Conservation (phyloP, 2,797 vertebrate species). For the Moxostoma hubbsi region DNA sequence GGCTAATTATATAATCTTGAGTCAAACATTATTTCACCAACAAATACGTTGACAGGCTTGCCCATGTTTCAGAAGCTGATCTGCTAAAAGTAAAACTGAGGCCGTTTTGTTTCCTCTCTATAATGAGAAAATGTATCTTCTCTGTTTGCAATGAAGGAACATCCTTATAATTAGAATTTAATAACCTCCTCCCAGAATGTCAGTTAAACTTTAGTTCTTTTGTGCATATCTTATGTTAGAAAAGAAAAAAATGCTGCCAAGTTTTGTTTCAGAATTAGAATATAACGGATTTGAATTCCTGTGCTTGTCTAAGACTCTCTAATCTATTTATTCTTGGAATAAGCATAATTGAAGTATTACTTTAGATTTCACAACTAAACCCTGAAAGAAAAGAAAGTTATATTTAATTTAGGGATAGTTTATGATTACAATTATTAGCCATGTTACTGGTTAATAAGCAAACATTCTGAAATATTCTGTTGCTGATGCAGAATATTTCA, state of each 20-base stretch:
- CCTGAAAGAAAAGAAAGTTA: constrained; percentile 69
- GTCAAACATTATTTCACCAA: background rate
- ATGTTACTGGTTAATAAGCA: constrained; percentile 33
- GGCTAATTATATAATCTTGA: background rate
- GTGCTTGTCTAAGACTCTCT: constrained; percentile 33
- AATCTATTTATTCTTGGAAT: constrained; percentile 54
- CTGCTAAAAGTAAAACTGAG: constrained; percentile 16
- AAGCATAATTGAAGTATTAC: constrained; percentile 51
- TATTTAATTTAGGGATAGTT: constrained; percentile 48
- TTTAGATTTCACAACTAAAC: constrained; percentile 60
- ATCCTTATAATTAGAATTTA: constrained; percentile 44
- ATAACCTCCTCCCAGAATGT: constrained; percentile 39
- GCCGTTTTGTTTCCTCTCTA: constrained; percentile 18
- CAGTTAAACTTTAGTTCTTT: constrained; percentile 32
- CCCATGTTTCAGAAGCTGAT: constrained; percentile 9
- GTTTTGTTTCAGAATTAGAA: constrained; percentile 36
- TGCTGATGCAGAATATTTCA: constrained; percentile 18
- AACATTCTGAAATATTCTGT: constrained; percentile 36
- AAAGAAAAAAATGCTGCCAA: constrained; percentile 29
- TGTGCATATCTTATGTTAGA: constrained; percentile 32
- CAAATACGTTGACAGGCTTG: constrained; percentile 6
- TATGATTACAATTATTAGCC: constrained; percentile 39
- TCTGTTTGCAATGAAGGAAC: constrained; percentile 16
- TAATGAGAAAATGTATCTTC: constrained; percentile 40
- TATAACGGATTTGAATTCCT: constrained; percentile 52